These are phyloP conservation scores for Holacanthella duospinosa DNA, from an alignment of 2,888 invertebrate species.

Conservation along the genomic window DNA sequence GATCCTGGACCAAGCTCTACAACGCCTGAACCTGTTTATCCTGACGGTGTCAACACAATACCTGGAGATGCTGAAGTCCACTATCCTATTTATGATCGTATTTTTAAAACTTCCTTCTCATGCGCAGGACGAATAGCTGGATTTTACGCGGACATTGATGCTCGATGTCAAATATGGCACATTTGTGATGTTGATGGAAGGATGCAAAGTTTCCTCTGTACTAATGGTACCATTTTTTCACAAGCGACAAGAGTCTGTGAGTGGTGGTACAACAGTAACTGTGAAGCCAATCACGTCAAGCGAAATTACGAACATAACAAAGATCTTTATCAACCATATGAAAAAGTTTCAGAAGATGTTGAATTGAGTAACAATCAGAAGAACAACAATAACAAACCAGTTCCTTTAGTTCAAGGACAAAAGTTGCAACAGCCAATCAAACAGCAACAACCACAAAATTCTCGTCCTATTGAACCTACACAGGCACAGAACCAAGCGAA, in stretches of 20 bases:
- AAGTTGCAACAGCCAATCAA: not conserved
- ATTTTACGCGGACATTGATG: constrained; percentile 33
- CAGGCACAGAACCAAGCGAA: constrained; percentile 6
- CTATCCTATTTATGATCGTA: constrained; percentile 29
- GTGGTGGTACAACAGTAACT: constrained; percentile 34
- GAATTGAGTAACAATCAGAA: not conserved
- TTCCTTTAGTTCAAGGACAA: not conserved
- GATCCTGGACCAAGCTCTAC: not conserved
- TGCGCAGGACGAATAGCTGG: constrained; percentile 30
- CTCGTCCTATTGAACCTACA: not conserved
- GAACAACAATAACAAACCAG: not conserved
- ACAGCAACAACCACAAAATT: not conserved
- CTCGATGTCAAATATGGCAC: constrained; percentile 37
- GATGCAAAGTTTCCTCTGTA: constrained; percentile 36
- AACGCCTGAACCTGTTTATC: constrained; percentile 29
- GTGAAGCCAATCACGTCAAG: constrained; percentile 27
- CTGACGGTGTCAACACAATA: constrained; percentile 32
- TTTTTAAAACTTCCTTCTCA: constrained; percentile 31
- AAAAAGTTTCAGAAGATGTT: not conserved
- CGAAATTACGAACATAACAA: constrained; percentile 29
- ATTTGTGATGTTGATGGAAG: constrained; percentile 30
- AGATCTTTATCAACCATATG: constrained; percentile 26
- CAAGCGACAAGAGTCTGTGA: constrained; percentile 36
- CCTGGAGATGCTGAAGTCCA: constrained; percentile 32
- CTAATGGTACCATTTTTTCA: constrained; percentile 36